Conservation (phyloP, 2,888 invertebrate genomes). For the Siphlonurus alternatus region DNA sequence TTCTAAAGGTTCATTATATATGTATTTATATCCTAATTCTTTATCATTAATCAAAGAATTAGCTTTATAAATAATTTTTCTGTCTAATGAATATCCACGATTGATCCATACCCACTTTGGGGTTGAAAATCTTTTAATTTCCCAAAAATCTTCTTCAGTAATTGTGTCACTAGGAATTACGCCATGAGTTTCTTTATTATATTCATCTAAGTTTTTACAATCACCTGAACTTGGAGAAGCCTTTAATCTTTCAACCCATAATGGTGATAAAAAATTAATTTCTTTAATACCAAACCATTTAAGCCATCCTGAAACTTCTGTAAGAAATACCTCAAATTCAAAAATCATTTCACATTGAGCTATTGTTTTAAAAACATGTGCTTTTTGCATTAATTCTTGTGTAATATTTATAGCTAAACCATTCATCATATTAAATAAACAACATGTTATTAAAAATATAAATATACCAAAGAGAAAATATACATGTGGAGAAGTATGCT, state of each 20-base stretch:
- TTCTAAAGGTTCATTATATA: no score
- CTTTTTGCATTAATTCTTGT: neutral
- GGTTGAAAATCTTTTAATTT: no score
- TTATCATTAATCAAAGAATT: no score
- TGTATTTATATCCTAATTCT: no score
- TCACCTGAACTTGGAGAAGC: neutral
- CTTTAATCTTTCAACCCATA: neutral
- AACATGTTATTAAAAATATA: conserved; percentile 1
- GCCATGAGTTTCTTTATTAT: no score
- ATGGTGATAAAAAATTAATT: neutral
- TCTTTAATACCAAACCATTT: neutral
- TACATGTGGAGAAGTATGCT: neutral
- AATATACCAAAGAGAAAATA: neutral
- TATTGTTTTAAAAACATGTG: neutral
- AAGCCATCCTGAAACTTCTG: neutral
- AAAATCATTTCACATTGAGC: conserved; percentile 1
- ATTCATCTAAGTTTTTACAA: neutral
- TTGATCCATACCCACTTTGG: no score
- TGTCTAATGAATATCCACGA: no score
- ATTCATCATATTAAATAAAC: neutral
- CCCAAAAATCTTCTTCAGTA: no score
- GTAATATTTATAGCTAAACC: neutral
- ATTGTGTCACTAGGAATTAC: no score
- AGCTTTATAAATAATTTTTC: no score
- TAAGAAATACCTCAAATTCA: neutral